Evolutionary conservation across 2,888 invertebrate species (phyloP).

Genomic region (Lithosia quadra): DNA sequence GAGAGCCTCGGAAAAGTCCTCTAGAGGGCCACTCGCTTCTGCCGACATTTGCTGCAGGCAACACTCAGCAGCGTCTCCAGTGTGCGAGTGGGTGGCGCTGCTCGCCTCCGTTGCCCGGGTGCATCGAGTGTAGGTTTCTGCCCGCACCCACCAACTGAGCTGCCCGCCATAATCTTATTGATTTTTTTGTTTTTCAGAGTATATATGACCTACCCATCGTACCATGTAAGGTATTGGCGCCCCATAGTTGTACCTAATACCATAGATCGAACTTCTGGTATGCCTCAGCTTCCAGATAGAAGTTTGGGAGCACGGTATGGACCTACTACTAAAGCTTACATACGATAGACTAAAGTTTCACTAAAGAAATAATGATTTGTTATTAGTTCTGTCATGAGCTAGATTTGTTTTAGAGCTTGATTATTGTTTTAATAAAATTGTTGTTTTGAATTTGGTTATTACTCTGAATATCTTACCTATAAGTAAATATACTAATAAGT

Average conservation of each 20-base stretch:
- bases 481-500: no score
- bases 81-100: no score
- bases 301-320: constrained; percentile 83
- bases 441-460: neutral
- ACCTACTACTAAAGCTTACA: constrained; percentile 77
- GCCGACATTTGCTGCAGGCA: no score
- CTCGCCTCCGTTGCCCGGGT: no score
- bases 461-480: neutral
- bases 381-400: neutral
- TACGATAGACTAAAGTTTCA: constrained; percentile 48
- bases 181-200: constrained; percentile 59
- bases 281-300: constrained; percentile 82
- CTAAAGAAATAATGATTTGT: neutral
- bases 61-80: no score
- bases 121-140: no score
- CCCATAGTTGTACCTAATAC: constrained; percentile 81
- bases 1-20: no score
- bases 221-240: constrained; percentile 84
- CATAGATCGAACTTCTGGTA: constrained; percentile 68
- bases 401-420: neutral
- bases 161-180: neutral
- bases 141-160: no score
- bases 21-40: no score
- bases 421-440: neutral
- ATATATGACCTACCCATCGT: constrained; percentile 83